Evolutionary conservation across 2,113 vertebrate species (phyloP), one percentile per base, ranked within the genome.

Genomic region (Glaucidium brasilianum): DNA sequence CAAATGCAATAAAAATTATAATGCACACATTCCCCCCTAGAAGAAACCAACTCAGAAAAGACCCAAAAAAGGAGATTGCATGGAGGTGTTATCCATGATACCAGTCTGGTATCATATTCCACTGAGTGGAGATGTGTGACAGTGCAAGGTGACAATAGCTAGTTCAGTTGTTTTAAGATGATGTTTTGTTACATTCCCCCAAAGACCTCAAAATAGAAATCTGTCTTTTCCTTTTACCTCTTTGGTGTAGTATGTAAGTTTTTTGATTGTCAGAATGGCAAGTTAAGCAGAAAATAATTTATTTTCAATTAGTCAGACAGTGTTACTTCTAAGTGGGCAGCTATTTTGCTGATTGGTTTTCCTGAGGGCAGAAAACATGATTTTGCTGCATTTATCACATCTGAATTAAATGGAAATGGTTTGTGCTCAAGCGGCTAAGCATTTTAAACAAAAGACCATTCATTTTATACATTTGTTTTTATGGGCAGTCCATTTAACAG

Each of bases 231-330:
- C 25, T 92, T 89, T 88, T 58, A 81, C 78, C 16, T 59, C 82
- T 94, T 86, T 77, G 32, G 74, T 60, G 34, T 20, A 63, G 21
- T 34, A 12, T 85, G 2, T 78, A 86, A 55, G 67, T 83, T 85
- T 90, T 85, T 50, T 75, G 83, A 71, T 88, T 69, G 71, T 86
- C 82, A 92, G 60, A 90, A 90, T 4, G 11, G 43, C 84, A 82
- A 91, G 27, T 84, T 93, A 94, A 83, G 89, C 82, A 92, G 92
- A 88, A 96, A 95, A 92, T 85, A 88, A 90, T 94, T 93, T 87
- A 32, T 88, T 94, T 92, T 94, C 86, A 92, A 94, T 96, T 92
- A 96, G 86, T 50, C 73, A 82, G 47, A 56, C 15, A 21, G 25
- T 72, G 83, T 92, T 94, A 82, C 75, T 95, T 95, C 85, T 96